Conservation (phyloP, 2,113 vertebrate species). For the Glareola pratincola region DNA sequence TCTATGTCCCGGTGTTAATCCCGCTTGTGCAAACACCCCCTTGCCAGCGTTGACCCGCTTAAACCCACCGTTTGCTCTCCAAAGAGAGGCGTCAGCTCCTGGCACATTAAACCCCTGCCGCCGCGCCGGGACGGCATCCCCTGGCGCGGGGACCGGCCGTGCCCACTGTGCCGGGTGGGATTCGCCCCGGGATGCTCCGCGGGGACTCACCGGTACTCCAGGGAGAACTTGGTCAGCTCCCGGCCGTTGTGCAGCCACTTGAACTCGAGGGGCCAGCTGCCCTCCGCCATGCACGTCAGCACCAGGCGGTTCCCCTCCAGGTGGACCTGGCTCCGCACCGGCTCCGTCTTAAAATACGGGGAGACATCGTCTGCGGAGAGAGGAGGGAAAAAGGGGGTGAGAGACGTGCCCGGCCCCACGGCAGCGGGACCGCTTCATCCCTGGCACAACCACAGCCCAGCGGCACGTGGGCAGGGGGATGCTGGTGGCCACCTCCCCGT, state of each 20-base stretch:
- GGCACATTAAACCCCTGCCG: neutral
- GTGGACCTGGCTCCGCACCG: conserved; percentile 91
- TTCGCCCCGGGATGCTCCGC: accelerated
- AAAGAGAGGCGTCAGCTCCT: neutral
- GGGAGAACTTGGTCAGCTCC: conserved; percentile 93
- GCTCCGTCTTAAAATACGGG: conserved; percentile 98
- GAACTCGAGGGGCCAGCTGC: conserved; percentile 98
- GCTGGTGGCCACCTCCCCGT: neutral
- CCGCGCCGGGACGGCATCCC: neutral
- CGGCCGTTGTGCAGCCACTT: conserved; percentile 93
- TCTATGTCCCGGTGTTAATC: neutral
- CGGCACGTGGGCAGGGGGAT: neutral
- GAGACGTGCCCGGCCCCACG: accelerated
- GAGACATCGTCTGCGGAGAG: conserved; percentile 86
- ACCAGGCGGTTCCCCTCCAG: conserved; percentile 96
- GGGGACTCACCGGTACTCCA: conserved; percentile 89
- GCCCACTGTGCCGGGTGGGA: accelerated
- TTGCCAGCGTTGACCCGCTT: neutral
- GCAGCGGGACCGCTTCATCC: neutral
- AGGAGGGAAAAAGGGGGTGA: neutral
- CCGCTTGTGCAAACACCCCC: neutral
- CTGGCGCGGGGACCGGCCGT: neutral
- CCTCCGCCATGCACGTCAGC: conserved; percentile 98
- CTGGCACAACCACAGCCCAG: accelerated
- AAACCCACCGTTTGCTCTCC: conserved; percentile 11